Evolutionary conservation across 2,113 vertebrate species (phyloP), one percentile per base, ranked within the genome.

Genomic region (Sphaerodactylus townsendi): DNA sequence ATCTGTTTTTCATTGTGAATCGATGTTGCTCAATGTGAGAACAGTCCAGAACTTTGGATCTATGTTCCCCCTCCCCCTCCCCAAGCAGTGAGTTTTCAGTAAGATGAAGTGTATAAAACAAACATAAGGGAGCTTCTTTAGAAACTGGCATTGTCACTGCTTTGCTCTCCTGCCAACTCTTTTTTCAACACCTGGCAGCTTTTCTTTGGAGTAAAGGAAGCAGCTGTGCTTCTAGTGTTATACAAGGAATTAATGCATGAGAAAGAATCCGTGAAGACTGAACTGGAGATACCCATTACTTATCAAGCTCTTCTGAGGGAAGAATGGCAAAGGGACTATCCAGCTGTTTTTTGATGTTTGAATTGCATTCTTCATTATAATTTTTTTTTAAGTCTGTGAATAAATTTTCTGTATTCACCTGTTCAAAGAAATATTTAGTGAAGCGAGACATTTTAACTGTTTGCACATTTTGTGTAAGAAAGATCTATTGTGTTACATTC

Each of bases 321-420:
- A 87, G 30, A 75, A 76, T 59, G 39, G 35, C 21, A 30, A 62
- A 64, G 75, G 48, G 37, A 14, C 46, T 68, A 37, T 30, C 19
- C 13, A 56, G 56, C 64, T 35, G 56, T 79, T 62, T 50, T 83
- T 79, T 83, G 77, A 77, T 83, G 56, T 88, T 90, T 91, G 81
- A 89, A 74, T 83, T 89, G 69, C 74, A 83, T 46, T 86, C 19
- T 10, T 46, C 75, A 74, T 69, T 79, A 37, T 88, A 41, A 30
- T 83, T 86, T 53, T n/a, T n/a, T n/a, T n/a, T n/a, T n/a, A n/a
- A n/a, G 39, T 53, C 39, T 84, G 44, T 62, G 50, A 84, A 30
- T 79, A 7, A 73, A 48, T 84, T 77, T 46, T 83, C 37, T 77
- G 41, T 66, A 73, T 71, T 33, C 53, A 73, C 39, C 68, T 79